Evolutionary conservation across 1,140 invertebrate species (phyloP), one percentile per base, ranked within the genome.

Genomic region (Chionoecetes opilio): DNA sequence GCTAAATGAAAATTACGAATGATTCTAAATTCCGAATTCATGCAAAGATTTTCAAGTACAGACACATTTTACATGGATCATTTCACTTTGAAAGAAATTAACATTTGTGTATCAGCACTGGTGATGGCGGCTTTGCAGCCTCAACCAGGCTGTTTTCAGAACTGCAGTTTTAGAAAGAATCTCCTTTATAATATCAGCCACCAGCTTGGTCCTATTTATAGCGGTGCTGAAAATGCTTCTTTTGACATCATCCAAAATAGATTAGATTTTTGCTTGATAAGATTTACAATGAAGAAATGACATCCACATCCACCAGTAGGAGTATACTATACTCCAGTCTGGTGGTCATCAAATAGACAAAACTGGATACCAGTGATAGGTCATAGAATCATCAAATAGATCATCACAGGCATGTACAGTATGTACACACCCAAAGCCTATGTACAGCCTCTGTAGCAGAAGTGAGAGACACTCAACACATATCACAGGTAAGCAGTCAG

Each of bases 361-460:
- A 91, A 95, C 94, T 95, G 94, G 94, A 95, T 95, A 95, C 94
- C 94, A 95, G 94, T 95, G 14, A 92, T 95, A 95, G 86, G 35
- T 53, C 75, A 91, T 46, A 94, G 86, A 82, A 94, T 84, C 86
- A 89, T 93, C 53, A 93, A 93, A 93, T 93, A 93, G 46, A 93
- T 32, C 41, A 32, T 75, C 46, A 75, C 37, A 94, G 35, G 63
- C 86, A 89, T 38, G 63, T 86, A 63, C 38, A 37, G 63, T 63
- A 89, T 38, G 63, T 86, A 63, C 38, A 92, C 94, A 86, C 85
- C 53, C 85, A 95, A 95, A 63, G 82, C 82, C 17, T 46, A 38
- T 93, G 26, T 93, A 38, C 91, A 41, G 90, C 90, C 87, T 82
- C 46, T 37, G 32, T 29, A 84, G 29, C 88, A 91, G 87, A 41